phyloP scores from a whole-genome alignment of 2,797 vertebrate species.

The Monodelphis domestica region DNA sequence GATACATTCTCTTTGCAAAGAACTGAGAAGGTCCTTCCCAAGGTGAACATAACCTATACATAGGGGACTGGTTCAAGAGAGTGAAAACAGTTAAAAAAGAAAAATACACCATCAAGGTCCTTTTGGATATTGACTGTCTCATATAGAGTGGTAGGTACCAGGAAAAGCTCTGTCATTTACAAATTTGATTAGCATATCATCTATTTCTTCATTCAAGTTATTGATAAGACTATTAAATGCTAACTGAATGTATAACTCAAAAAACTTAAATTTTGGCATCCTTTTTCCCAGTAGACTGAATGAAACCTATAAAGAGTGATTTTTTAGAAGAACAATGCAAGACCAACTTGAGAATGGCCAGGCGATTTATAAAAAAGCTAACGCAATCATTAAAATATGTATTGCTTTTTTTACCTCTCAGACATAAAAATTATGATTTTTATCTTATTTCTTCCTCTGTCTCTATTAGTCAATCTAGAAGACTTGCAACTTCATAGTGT shows the following conservation, averaged over 20 bases:
- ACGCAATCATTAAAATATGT: not conserved
- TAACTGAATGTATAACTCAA: no score
- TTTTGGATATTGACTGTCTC: no score
- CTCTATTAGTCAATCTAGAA: not conserved
- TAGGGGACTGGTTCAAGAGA: no score
- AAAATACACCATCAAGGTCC: no score
- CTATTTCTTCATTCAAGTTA: no score
- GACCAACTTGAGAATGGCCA: not conserved
- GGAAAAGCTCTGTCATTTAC: no score
- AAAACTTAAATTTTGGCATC: not conserved
- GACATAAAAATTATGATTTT: not conserved
- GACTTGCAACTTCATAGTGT: not conserved
- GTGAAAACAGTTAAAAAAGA: no score
- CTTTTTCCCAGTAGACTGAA: not conserved
- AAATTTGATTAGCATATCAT: no score
- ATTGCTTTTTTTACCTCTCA: not conserved
- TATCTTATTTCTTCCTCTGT: not conserved
- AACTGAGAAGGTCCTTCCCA: no score
- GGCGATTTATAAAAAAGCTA: not conserved
- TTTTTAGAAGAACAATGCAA: not conserved
- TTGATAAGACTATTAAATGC: no score
- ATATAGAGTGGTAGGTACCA: no score
- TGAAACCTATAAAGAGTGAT: not conserved
- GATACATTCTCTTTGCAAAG: not conserved
- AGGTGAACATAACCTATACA: no score